Evolutionary conservation across 92 coral and sea anemone genomes (phyloP).

Genomic region (Palythoa grandis): DNA sequence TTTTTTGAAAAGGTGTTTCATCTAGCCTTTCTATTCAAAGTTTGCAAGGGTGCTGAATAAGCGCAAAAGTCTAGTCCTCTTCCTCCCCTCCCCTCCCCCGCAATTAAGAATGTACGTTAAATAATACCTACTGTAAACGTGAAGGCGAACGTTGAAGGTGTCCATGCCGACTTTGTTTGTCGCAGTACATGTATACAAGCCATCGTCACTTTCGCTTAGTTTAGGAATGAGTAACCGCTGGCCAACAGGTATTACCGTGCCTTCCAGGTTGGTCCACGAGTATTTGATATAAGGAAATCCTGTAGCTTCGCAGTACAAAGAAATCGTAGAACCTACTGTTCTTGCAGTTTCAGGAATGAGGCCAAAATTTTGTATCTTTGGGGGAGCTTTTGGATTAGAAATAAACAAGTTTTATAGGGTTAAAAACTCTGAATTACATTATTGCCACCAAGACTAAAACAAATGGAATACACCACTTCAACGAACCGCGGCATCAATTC

Average conservation of each 20-base stretch:
- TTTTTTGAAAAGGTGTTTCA: too few species aligned
- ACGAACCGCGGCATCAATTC: too few species aligned
- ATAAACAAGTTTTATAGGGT: background rate
- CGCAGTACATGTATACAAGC: conserved; percentile 17
- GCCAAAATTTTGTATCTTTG: background rate
- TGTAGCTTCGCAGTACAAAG: conserved; percentile 17
- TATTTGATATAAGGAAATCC: conserved; percentile 25
- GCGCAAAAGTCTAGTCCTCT: too few species aligned
- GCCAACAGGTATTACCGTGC: background rate
- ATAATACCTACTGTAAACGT: conserved; percentile 9
- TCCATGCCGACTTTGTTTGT: conserved; percentile 11
- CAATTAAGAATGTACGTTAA: too few species aligned
- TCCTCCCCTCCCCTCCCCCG: too few species aligned
- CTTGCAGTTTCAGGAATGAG: background rate
- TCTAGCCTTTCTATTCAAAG: too few species aligned
- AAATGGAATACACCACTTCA: too few species aligned
- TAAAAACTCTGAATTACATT: too few species aligned
- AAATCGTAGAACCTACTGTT: conserved; percentile 12
- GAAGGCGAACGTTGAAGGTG: conserved; percentile 5
- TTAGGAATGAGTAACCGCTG: conserved; percentile 13
- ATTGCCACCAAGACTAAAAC: too few species aligned
- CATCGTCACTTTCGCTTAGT: background rate
- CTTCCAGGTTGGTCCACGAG: background rate
- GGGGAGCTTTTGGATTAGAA: background rate
- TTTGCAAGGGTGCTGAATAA: too few species aligned